Evolutionary conservation across 1,140 invertebrate species (phyloP), one percentile per base, ranked within the genome.

Genomic region (Bombus affinis): DNA sequence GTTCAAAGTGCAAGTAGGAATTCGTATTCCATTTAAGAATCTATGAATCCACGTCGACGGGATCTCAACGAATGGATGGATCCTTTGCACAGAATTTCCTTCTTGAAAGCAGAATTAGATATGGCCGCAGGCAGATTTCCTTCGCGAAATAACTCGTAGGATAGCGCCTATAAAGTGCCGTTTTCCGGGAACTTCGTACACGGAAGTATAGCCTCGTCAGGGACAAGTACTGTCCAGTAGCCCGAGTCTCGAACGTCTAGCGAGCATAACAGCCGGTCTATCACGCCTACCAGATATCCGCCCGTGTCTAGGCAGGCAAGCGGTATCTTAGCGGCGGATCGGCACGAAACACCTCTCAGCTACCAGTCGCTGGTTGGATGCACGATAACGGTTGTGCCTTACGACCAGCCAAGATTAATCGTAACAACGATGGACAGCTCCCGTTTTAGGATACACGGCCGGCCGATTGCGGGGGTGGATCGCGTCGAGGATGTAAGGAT

Each of bases 261-360:
- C 82, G 77, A 74, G 81, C 70, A 86, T 83, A 88, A 88, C 90
- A 85, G 90, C 88, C 87, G 87, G 89, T 84, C 90, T 89, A 89
- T 86, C 87, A 88, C 85, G 87, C 85, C 87, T 90, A 91, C 87
- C 83, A 89, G 91, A 90, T 88, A 90, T 90, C 88, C 86, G 88
- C 18, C 80, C 80, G 88, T 82, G 87, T 90, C 89, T 90, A 88
- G 90, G 81, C 85, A 88, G 80, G 73, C 85, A 85, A 78, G 87
- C 88, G 18, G 81, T 93, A 94, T 94, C 93, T 94, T 86, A 86
- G 89, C 86, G 85, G 86, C 86, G 87, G 92, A 94, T 94, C 94
- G 76, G 90, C 91, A 92, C 86, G 91, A 93, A 93, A 88, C 82
- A 87, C 88, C 83, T 71, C 88, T 70, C 79, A 68, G 65, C 89